phyloP scores from a whole-genome alignment of 30 jellyfish, hydroid and myxozoan genomes.

The Nemopilema nomurai region DNA sequence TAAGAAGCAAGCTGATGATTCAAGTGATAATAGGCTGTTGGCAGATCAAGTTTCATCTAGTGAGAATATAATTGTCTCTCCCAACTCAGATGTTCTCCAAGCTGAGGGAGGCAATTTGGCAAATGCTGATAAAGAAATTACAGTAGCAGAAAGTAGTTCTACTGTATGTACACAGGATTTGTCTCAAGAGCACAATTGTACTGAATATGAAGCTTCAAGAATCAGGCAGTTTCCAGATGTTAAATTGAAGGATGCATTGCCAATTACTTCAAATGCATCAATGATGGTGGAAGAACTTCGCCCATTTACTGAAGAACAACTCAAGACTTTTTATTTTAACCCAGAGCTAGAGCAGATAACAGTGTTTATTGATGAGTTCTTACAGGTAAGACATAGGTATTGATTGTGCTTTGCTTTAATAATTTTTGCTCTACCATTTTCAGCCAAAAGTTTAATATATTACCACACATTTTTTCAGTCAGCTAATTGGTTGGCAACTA shows the following conservation, averaged over 20 bases:
- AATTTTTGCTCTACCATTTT: not conserved
- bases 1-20: not conserved
- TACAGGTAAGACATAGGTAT: constrained; percentile 57
- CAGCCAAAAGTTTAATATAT: too few species aligned
- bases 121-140: not conserved
- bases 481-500: too few species aligned
- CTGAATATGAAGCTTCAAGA: not conserved
- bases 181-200: not conserved
- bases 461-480: too few species aligned
- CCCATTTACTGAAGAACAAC: constrained; percentile 70
- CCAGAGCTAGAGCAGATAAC: constrained; percentile 74
- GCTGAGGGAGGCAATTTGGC: not conserved
- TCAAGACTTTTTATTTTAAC: constrained; percentile 49
- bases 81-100: not conserved
- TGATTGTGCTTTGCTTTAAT: too few species aligned
- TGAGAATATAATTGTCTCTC: not conserved
- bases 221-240: not conserved
- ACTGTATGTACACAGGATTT: not conserved
- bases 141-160: not conserved
- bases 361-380: constrained; percentile 69
- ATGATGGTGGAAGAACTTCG: constrained; percentile 3
- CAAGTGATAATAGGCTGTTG: not conserved
- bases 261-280: not conserved
- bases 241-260: not conserved
- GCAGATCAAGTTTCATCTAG: not conserved